Evolutionary conservation across 2,888 invertebrate genomes (phyloP), one percentile per base, ranked within the genome.

Genomic region (Drosophila nr. perissopoda): DNA sequence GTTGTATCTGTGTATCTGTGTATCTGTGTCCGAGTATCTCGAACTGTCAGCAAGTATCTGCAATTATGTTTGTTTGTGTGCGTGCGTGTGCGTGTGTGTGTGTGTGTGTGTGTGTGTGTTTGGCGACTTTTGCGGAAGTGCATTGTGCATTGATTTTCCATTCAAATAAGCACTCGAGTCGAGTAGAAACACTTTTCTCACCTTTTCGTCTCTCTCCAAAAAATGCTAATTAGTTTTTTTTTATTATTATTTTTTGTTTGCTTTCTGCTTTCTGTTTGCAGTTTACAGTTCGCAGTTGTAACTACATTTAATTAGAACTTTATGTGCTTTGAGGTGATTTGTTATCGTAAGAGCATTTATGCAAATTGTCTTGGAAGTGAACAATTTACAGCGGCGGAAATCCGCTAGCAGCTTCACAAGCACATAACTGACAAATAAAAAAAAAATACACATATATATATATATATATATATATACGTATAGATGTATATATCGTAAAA

Each of bases 141-240:
- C 88, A 88, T 82, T 83, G 87, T 88, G 81, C 89, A 88, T 82
- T 81, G 85, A 81, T 87, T 88, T 88, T 81, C 81, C 83, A 79
- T 87, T 87, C 79, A 88, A 89, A 89, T 81, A 78, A 79, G 79
- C 87, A 88, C 82, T 84, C 75, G 79, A 75, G 66, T 74, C 56
- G 73, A 58, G 71, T 82, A 53, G 80, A 73, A 82, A 86, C 79
- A 59, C 78, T 83, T 86, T 86, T 88, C 86, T 86, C 86, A 88
- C 83, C 87, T 82, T 74, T 79, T 83, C 64, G 71, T 76, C 61
- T 71, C 69, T 75, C 73, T 73, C 71, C 76, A 70, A 85, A 83
- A 88, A 83, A 83, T 83, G 82, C 82, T 77, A 86, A 86, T 88
- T 86, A 83, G 73, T 73, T 82, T 78, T 62, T 48, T 70, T 25